Base-by-base conservation (phyloP, 1,140 invertebrate species). In the Drosophila littoralis region DNA sequence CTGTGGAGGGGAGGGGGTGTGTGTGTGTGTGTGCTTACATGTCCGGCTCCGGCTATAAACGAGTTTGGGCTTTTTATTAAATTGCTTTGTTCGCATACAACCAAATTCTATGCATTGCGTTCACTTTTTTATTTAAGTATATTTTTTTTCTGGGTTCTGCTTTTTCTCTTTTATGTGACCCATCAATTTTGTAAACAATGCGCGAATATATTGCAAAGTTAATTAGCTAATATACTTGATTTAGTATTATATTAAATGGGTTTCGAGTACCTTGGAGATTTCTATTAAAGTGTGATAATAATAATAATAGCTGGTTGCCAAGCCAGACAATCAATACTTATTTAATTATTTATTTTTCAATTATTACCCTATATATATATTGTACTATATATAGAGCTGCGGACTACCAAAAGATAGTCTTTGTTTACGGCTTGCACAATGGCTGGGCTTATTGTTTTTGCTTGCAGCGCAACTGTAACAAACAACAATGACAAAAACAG, bases 381-480 rank as follows among this genome's bases (percentile, higher is more conserved):
- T 15, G n/a, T n/a, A n/a, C n/a, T 51, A 32, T 52, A 15, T 50
- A 8, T 28, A n/a, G 22, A 28, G 22, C 22, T 28, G 22, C 33
- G 9, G 22, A 50, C 33, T 10, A 38, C 17, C 48, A 46, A 36
- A 22, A 38, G 32, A 40, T 46, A 42, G 36, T 61, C 28, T 79
- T 69, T 66, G 51, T 66, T 42, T 66, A 68, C 33, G 66, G 66
- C 64, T 83, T 83, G 66, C 77, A 84, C 76, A 83, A 83, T 77
- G 59, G 58, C 35, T 48, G 9, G 66, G 64, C 33, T 59, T 59
- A 59, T 51, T 61, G 45, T 69, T 69, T 57, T 59, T 77, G 54
- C 45, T 83, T 46, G 28, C 79, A 75, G 57, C 69, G 69, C 65
- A 79, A 82, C 71, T 83, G 51, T 69, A 83, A 75, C 71, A 83